Conservation (phyloP, 2,113 vertebrate genomes). For the Clarias batrachus region DNA sequence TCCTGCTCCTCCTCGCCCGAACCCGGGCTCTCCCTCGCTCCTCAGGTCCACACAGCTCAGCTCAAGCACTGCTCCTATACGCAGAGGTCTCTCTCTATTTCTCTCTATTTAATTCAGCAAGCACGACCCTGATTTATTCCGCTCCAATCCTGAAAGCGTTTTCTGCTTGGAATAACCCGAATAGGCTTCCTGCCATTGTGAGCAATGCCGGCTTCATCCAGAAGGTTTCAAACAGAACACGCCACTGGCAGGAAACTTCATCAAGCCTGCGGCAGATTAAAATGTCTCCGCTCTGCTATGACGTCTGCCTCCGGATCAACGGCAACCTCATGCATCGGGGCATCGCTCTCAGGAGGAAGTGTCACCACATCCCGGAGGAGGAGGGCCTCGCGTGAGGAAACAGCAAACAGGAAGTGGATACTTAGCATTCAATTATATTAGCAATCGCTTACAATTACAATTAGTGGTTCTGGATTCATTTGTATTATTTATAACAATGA, state of each 20-base stretch:
- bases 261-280: background rate
- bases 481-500: background rate
- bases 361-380: background rate
- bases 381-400: background rate
- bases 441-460: background rate
- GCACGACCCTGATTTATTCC: background rate
- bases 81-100: background rate
- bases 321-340: background rate
- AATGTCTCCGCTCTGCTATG: background rate
- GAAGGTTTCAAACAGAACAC: constrained; percentile 1
- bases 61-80: background rate
- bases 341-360: background rate
- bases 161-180: constrained; percentile 18
- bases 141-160: background rate
- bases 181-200: constrained; percentile 14
- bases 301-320: background rate
- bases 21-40: background rate
- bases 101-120: constrained; percentile 1
- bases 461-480: background rate
- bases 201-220: background rate
- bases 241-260: background rate
- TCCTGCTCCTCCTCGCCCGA: background rate
- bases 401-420: background rate
- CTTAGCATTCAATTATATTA: background rate
- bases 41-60: background rate